phyloP scores from a whole-genome alignment of 2,113 vertebrate species.

The Aldabrachelys gigantea region DNA sequence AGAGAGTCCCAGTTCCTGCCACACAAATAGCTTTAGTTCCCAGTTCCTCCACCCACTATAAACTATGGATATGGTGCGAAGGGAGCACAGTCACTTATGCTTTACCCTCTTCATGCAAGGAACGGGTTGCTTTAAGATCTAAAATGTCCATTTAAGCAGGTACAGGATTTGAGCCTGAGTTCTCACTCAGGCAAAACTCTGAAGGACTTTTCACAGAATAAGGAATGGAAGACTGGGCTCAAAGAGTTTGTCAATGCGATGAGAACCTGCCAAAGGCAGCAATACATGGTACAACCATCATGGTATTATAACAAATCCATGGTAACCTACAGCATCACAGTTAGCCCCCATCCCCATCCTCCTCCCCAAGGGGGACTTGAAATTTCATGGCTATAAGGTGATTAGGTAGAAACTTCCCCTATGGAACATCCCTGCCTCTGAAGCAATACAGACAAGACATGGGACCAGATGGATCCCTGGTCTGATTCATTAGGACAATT shows the following conservation, averaged over 20 bases:
- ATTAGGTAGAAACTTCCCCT: neutral
- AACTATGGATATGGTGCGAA: neutral
- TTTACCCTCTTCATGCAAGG: neutral
- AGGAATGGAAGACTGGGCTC: neutral
- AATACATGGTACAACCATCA: neutral
- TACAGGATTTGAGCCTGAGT: neutral
- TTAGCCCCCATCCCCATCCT: neutral
- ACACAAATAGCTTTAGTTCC: neutral
- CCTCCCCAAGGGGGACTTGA: neutral
- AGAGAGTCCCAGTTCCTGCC: neutral
- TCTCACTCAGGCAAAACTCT: neutral
- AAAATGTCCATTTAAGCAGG: neutral
- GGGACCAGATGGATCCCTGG: too few species aligned
- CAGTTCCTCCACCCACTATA: neutral
- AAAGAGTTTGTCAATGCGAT: neutral
- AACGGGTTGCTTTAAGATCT: neutral
- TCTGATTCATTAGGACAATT: neutral
- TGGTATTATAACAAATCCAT: neutral
- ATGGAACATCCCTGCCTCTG: neutral
- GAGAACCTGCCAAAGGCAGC: neutral
- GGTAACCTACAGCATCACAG: neutral
- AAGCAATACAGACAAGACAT: neutral
- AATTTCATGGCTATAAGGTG: neutral
- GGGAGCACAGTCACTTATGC: neutral
- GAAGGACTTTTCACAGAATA: neutral